Percentiles rank a stretch among this genome's conserved stretches.
These are phyloP conservation scores for Bombus terrestris DNA, from an alignment of 1,140 invertebrate species.

Conservation along the genomic window DNA sequence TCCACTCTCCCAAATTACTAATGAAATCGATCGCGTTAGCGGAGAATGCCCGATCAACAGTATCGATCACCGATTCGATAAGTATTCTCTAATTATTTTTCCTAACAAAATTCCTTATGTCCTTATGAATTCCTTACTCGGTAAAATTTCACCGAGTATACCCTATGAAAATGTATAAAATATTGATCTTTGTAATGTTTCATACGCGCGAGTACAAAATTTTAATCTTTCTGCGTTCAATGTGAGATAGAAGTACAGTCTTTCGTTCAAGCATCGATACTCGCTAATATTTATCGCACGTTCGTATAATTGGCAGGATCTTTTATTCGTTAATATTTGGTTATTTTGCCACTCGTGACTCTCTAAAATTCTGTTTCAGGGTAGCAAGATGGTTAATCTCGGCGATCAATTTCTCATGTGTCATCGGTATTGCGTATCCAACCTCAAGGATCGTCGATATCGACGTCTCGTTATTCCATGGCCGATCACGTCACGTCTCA, in stretches of 20 bases:
- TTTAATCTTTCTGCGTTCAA: too few species aligned
- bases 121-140: too few species aligned
- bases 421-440: neutral
- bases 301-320: too few species aligned
- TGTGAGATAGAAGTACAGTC: too few species aligned
- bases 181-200: too few species aligned
- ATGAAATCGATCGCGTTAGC: neutral
- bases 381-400: neutral
- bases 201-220: too few species aligned
- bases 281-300: too few species aligned
- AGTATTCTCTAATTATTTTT: neutral
- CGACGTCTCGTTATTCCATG: neutral
- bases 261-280: too few species aligned
- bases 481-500: neutral
- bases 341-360: neutral
- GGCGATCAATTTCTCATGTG: neutral
- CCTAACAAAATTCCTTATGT: neutral
- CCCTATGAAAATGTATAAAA: too few species aligned
- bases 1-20: neutral
- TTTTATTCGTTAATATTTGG: neutral
- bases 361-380: neutral
- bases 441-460: neutral
- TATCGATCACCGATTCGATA: neutral
- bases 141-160: too few species aligned
- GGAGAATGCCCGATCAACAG: neutral